Evolutionary conservation across 2,888 invertebrate genomes (phyloP).

Genomic region (Noctuana brunneofusca): DNA sequence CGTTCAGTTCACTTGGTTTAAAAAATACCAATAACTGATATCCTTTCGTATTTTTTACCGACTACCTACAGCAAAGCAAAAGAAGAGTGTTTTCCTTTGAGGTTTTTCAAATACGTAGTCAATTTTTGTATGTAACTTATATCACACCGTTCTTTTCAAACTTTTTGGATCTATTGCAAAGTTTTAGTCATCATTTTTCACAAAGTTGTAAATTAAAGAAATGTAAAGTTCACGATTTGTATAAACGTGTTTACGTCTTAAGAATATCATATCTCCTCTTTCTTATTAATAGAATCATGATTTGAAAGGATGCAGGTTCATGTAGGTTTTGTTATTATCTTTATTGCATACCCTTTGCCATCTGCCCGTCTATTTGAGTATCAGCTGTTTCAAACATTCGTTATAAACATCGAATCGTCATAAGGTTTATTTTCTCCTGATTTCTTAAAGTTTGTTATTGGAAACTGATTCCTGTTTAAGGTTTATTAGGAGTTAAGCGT

Average conservation of each 20-base stretch:
- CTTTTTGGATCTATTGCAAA: too few relatives aligned
- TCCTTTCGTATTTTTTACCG: too few relatives aligned
- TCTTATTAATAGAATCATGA: conserved; percentile 8
- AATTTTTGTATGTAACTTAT: too few relatives aligned
- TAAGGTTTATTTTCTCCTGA: not conserved
- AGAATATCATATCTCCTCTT: not conserved
- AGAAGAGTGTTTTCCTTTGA: too few relatives aligned
- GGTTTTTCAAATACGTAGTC: too few relatives aligned
- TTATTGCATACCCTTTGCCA: conserved; percentile 63
- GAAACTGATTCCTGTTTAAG: not conserved
- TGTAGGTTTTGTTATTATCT: conserved; percentile 56
- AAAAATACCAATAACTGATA: too few relatives aligned
- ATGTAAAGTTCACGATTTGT: too few relatives aligned
- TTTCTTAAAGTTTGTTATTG: not conserved
- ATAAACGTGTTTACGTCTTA: not conserved
- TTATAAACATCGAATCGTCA: not conserved
- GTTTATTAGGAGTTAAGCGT: not conserved
- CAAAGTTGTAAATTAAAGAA: too few relatives aligned
- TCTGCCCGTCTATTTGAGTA: conserved; percentile 57
- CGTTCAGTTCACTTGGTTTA: too few relatives aligned
- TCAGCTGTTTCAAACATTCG: conserved; percentile 42
- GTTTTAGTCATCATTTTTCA: too few relatives aligned
- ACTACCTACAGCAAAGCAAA: too few relatives aligned
- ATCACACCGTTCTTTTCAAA: too few relatives aligned
- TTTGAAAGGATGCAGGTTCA: conserved; percentile 40